Evolutionary conservation across 2,113 vertebrate species (phyloP).

Genomic region (Pongo abelii): DNA sequence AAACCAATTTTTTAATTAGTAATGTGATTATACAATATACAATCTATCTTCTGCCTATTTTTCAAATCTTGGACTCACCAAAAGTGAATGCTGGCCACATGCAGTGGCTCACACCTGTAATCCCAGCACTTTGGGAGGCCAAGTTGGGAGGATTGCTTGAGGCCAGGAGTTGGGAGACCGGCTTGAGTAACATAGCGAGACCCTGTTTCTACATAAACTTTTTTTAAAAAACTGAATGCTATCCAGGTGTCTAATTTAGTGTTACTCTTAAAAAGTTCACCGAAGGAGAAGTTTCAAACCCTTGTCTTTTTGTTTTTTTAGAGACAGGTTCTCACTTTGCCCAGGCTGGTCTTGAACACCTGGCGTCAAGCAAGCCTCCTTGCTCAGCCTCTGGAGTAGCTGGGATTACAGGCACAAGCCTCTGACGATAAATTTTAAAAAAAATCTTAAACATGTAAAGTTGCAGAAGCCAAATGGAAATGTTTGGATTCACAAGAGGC

Average conservation of each 20-base stretch:
- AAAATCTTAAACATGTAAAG: background rate
- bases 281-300: conserved; percentile 4
- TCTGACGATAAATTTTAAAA: too few relatives aligned
- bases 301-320: background rate
- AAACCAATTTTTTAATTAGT: background rate
- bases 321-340: background rate
- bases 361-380: background rate
- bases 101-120: too few relatives aligned
- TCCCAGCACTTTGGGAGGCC: too few relatives aligned
- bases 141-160: too few relatives aligned
- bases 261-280: background rate
- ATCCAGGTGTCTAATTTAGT: background rate
- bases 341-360: background rate
- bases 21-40: background rate
- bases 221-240: background rate
- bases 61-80: background rate
- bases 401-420: background rate
- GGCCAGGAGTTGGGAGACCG: too few relatives aligned
- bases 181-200: too few relatives aligned
- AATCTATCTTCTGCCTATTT: background rate
- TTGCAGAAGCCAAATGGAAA: background rate
- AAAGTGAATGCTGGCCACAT: background rate
- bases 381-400: background rate
- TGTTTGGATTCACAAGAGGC: background rate
- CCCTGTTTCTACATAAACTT: too few relatives aligned